Base-by-base conservation (phyloP, 2,797 vertebrate species). In the Nyctibius grandis region DNA sequence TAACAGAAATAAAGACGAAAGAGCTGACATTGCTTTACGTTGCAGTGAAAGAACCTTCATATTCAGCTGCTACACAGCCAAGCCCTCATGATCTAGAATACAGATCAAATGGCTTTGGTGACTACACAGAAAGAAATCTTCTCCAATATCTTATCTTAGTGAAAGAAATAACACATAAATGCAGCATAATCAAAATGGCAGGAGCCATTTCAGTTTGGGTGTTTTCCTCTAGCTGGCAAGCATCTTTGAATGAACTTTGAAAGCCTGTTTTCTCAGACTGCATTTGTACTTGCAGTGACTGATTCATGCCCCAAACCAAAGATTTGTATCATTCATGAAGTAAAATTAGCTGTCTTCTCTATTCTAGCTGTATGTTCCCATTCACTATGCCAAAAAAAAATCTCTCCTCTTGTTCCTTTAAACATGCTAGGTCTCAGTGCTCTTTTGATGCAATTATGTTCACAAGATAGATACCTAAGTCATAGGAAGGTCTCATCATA, bases 141-240 rank as follows among this genome's bases (percentile, higher is more conserved):
- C 59, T 53, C 56, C 8, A 6, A 4, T 26, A 44, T 2, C 75
- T 63, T 63, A 70, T 2, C 40, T 33, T 3, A 26, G 20, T 25
- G 29, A 59, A 54, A 85, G n/a, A 76, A 65, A 25, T 15, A 77
- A 47, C 36, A 56, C 29, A n/a, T 3, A 59, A 81, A 59, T 15
- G n/a, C 34, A 89, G 57, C 29, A 45, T 16, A 85, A 42, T 29
- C 25, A 11, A 67, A 81, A 56, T 14, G 12, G 38, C 63, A 90
- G 60, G 29, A 70, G 45, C 42, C 51, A 60, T 50, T 80, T 70
- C 68, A 79, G 86, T 40, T 86, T 84, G 72, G 45, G 21, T 72
- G 42, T 77, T 95, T 95, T 98, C 98, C 98, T 98, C 98, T 57
- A 91, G 89, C 85, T 96, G 96, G 94, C 98, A 98, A 95, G 97